phyloP scores from a whole-genome alignment of 2,888 invertebrate genomes.

The Melitaea athalia region DNA sequence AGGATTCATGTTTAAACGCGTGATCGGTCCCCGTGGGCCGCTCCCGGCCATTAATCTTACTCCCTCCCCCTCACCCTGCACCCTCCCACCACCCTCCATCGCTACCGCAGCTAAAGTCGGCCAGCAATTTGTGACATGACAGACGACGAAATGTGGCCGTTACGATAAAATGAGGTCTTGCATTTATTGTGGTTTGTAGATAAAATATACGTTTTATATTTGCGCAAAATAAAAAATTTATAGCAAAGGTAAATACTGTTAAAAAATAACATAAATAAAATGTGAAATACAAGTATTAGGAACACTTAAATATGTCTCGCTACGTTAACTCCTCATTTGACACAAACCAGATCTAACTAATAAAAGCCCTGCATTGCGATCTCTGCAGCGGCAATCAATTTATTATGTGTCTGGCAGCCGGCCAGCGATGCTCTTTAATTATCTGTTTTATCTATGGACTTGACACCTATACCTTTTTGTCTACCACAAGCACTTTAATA shows the following conservation, averaged over 20 bases:
- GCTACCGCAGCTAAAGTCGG: slow-evolving; percentile 21
- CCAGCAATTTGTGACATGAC: slow-evolving; percentile 44
- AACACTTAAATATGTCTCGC: slow-evolving; percentile 1
- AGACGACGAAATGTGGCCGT: slow-evolving; percentile 49
- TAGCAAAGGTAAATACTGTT: neutral
- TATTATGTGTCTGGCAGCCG: slow-evolving; percentile 23
- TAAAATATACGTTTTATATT: neutral
- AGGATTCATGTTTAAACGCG: slow-evolving; percentile 62
- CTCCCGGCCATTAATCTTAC: slow-evolving; percentile 65
- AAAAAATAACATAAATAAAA: neutral
- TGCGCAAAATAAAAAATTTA: neutral
- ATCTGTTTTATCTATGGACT: slow-evolving; percentile 12
- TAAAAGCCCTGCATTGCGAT: slow-evolving; percentile 19
- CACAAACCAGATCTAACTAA: slow-evolving; percentile 11
- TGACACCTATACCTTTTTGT: slow-evolving; percentile 9
- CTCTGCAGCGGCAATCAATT: slow-evolving; percentile 22
- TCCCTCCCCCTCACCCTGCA: slow-evolving; percentile 47
- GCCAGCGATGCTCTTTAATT: slow-evolving; percentile 29
- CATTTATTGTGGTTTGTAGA: neutral
- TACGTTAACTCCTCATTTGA: slow-evolving; percentile 6
- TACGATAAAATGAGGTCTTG: slow-evolving; percentile 16
- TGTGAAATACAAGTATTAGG: neutral
- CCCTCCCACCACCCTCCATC: slow-evolving; percentile 31
- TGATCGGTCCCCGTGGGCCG: slow-evolving; percentile 68
- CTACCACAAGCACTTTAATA: slow-evolving; percentile 13